These are phyloP conservation scores for Geotrypetes seraphini DNA, from an alignment of 2,797 vertebrate species.

Conservation along the genomic window DNA sequence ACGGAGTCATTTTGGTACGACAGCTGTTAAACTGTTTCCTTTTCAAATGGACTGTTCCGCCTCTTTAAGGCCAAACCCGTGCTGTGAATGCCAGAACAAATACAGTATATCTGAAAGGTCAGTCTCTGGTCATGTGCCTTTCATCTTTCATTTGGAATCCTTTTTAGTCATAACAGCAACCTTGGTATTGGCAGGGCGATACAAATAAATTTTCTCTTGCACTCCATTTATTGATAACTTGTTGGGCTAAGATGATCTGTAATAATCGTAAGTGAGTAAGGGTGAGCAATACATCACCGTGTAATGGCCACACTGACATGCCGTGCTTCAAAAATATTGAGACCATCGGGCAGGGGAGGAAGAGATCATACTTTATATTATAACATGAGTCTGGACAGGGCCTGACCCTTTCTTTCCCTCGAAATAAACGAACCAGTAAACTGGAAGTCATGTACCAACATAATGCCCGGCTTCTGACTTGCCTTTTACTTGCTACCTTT, in stretches of 20 bases:
- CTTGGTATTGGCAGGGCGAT: slow-evolving; percentile 68
- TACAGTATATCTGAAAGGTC: slow-evolving; percentile 39
- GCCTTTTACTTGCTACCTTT: no score
- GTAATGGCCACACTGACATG: slow-evolving; percentile 29
- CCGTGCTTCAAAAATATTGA: slow-evolving; percentile 28
- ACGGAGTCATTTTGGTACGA: no score
- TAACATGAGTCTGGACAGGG: background rate
- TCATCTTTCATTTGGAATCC: slow-evolving; percentile 29
- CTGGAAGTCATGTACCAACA: no score
- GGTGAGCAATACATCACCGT: slow-evolving; percentile 43
- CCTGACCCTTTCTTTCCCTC: no score
- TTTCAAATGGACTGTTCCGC: slow-evolving; percentile 13
- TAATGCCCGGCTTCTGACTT: no score
- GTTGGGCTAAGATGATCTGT: slow-evolving; percentile 70
- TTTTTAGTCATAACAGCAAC: slow-evolving; percentile 65
- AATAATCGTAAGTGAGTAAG: slow-evolving; percentile 79
- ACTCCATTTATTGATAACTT: slow-evolving; percentile 70
- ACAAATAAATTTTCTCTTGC: slow-evolving; percentile 59
- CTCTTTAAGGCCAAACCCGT: slow-evolving; percentile 9
- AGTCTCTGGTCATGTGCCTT: slow-evolving; percentile 39
- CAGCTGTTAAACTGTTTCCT: no score
- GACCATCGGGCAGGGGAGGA: background rate
- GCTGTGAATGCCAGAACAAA: slow-evolving; percentile 7
- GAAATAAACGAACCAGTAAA: no score
- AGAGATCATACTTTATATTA: background rate